Base-by-base conservation (phyloP, 2,888 invertebrate species). In the Cistogaster globosa region DNA sequence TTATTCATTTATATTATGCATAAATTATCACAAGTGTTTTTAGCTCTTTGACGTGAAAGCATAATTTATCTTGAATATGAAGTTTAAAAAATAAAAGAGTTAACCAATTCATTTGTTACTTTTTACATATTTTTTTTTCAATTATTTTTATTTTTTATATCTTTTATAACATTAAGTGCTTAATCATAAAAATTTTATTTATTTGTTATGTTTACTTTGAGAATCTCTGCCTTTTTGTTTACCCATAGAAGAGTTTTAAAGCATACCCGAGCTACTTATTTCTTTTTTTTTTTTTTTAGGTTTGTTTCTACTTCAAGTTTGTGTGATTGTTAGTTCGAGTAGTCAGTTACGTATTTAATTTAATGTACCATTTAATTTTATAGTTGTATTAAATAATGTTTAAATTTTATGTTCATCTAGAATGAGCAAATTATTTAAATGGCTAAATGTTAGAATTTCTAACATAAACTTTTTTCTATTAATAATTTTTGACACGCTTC, bases 321-420 rank as follows among this genome's bases (percentile, higher is more conserved):
- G 48, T 75, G 60, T 55, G 16, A 62, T 65, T 77, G 36, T 58
- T 79, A 32, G 72, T 68, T 74, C 42, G 58, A 80, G 80, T 80
- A 80, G 80, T 74, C 80, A 80, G 80, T 74, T 68, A 55, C 60
- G 74, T 26, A 74, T 74, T 55, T 74, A 74, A 84, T 79, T 84
- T 84, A 84, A 65, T 79, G 75, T 55, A 75, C 69, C 79, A 84
- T 84, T 79, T 84, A 55, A 32, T 75, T 79, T 79, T 65, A 84
- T 80, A 11, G 51, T 11, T n/a, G 26, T 58, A 69, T 63, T 79
- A 79, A 83, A 83, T 83, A 74, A 74, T 60, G 67, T 57, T 53
- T 32, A 48, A 45, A n/a, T 69, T 78, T 68, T 16, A 72, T 80
- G 36, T 36, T 36, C 20, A 9, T 32, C 55, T 16, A 38, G 1